Conservation (phyloP, 2,113 vertebrate species). For the Peromyscus maniculatus region DNA sequence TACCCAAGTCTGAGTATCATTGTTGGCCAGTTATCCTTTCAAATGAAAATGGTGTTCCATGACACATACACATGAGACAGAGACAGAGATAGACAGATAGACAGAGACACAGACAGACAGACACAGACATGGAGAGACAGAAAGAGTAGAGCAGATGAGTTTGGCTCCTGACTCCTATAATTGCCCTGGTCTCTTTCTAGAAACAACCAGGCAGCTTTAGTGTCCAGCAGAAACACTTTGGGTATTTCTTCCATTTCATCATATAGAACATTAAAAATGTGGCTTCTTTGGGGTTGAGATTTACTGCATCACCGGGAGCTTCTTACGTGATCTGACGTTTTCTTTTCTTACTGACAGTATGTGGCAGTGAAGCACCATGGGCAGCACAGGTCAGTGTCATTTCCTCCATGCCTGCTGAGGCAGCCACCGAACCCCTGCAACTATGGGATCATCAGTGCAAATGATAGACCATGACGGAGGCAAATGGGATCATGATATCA, state of each 20-base stretch:
- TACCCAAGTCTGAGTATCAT: slow-evolving; percentile 51
- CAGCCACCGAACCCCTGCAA: not conserved
- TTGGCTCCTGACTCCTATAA: not conserved
- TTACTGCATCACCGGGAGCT: slow-evolving; percentile 1
- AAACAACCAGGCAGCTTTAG: not conserved
- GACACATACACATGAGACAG: not conserved
- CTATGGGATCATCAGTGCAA: not conserved
- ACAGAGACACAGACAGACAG: not conserved
- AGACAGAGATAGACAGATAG: no score
- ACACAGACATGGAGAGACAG: not conserved
- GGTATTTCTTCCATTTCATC: slow-evolving; percentile 2
- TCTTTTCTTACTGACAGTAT: not conserved
- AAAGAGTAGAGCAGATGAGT: not conserved
- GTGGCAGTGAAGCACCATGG: not conserved
- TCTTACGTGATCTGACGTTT: not conserved
- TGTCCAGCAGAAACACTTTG: not conserved
- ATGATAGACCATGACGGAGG: not conserved
- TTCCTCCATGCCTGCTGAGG: not conserved
- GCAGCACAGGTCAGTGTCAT: not conserved
- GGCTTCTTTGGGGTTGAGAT: not conserved
- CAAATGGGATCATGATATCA: not conserved
- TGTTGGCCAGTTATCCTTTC: slow-evolving; percentile 66
- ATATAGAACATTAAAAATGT: slow-evolving; percentile 8
- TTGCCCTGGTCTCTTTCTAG: slow-evolving; percentile 6
- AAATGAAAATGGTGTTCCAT: slow-evolving; percentile 43